Evolutionary conservation across 2,113 vertebrate genomes (phyloP).

Genomic region (Carassius carassius): DNA sequence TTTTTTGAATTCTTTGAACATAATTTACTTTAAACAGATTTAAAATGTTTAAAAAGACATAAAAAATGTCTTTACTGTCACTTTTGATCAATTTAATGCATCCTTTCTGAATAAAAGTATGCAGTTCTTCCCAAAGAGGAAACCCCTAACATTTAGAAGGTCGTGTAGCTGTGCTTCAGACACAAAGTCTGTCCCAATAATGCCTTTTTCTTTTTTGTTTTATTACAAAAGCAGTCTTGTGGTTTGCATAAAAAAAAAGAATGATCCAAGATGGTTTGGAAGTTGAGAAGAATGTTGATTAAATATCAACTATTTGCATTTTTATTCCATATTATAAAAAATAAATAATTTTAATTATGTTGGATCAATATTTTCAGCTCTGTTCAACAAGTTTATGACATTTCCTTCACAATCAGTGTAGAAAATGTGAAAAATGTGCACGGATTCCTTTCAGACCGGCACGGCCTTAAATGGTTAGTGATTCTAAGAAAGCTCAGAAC

Average conservation of each 20-base stretch:
- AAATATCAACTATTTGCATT: not conserved
- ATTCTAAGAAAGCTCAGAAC: conserved; percentile 12
- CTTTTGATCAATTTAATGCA: not conserved
- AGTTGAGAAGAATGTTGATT: not conserved
- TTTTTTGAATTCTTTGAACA: no score
- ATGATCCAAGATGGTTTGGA: not conserved
- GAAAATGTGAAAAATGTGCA: not conserved
- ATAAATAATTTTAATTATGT: not conserved
- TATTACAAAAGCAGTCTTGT: not conserved
- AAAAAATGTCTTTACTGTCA: not conserved
- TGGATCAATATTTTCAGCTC: not conserved
- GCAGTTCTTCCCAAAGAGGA: not conserved
- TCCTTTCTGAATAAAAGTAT: not conserved
- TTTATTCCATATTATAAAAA: not conserved
- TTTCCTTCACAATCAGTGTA: not conserved
- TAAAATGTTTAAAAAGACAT: no score
- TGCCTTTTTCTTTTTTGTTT: no score
- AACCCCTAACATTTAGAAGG: no score
- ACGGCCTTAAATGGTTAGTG: not conserved
- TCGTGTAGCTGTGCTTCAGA: no score
- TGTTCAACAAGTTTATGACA: not conserved
- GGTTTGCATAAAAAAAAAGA: not conserved
- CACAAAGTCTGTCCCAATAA: not conserved
- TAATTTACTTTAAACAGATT: no score
- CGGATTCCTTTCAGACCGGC: not conserved